Evolutionary conservation across 2,113 vertebrate genomes (phyloP), one percentile per base, ranked within the genome.

Genomic region (Dicrurus megarhynchus): DNA sequence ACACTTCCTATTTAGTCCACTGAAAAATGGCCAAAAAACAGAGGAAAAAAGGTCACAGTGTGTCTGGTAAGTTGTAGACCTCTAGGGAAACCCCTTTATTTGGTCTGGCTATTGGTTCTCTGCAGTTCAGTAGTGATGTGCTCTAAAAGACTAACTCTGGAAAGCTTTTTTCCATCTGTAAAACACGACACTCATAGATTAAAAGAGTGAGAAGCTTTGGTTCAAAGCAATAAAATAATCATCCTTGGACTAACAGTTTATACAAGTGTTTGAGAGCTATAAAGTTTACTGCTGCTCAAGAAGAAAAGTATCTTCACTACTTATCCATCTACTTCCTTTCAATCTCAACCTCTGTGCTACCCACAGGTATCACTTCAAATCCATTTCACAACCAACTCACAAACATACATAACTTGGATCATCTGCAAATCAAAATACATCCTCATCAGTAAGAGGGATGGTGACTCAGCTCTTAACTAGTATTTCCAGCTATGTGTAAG

Each of bases 121-220:
- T 60, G 37, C 16, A 61, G 41, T 7, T 69, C 68, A 61, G 28
- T 8, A 56, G 8, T n/a, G 64, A 74, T 3, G 16, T 37, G 37
- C 46, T 77, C 65, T 13, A 4, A 20, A 65, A 61, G 24, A 56
- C 21, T 39, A 35, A 41, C 42, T 87, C 55, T 28, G 17, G 28
- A 75, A 74, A 61, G 42, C 22, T 28, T 87, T 60, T 47, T 65
- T 32, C 23, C 24, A 55, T 37, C 65, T 78, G 19, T 14, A 78
- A 84, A 95, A 46, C 18, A 20, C 0, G 0, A 42, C 28, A 82
- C 8, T 61, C 23, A 20, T 0, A 65, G 32, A 57, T 17, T 12
- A 35, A n/a, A 60, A 32, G 33, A 77, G 22, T 28, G 30, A 68
- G 44, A 73, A 47, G 22, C 42, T 76, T 37, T 76, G 49, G 32